phyloP scores from a whole-genome alignment of 35 echinoderm and acorn worm species.

The Holothuria glaberrima region DNA sequence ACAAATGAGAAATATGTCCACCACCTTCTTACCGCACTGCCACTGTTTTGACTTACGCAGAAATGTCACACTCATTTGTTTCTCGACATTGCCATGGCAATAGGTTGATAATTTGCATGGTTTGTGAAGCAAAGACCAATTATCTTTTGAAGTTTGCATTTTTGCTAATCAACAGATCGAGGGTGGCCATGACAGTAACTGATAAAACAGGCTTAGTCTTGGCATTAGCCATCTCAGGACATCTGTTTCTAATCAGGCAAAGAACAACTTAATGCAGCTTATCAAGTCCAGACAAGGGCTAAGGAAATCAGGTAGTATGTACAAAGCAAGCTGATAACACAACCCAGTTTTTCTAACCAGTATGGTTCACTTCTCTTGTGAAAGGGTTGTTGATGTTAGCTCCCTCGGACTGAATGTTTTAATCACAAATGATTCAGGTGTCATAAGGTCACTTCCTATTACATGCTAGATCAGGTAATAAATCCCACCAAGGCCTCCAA shows the following conservation, averaged over 20 bases:
- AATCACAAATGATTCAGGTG: constrained; percentile 60
- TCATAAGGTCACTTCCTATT: constrained; percentile 47
- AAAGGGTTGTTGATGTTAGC: constrained; percentile 52
- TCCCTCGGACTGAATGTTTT: constrained; percentile 59
- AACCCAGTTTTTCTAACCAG: constrained; percentile 30
- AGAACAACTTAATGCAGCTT: constrained; percentile 53
- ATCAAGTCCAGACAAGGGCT: constrained; percentile 54
- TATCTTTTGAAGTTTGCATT: constrained; percentile 45
- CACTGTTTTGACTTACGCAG: constrained; percentile 35
- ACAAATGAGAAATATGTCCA: constrained; percentile 32
- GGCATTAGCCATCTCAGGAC: constrained; percentile 60
- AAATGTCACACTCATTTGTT: constrained; percentile 38
- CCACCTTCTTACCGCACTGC: constrained; percentile 21
- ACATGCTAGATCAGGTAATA: constrained; percentile 29
- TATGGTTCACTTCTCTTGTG: constrained; percentile 48
- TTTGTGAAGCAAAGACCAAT: constrained; percentile 62
- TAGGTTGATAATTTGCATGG: constrained; percentile 54
- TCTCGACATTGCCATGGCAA: constrained; percentile 47
- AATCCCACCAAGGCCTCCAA: too few species aligned
- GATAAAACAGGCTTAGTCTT: constrained; percentile 49
- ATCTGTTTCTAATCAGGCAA: constrained; percentile 60
- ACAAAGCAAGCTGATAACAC: constrained; percentile 47
- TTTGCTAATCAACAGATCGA: constrained; percentile 55
- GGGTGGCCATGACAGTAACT: constrained; percentile 52
- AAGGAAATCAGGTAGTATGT: constrained; percentile 44